phyloP scores from a whole-genome alignment of 2,113 vertebrate species.

The Pelodiscus sinensis region DNA sequence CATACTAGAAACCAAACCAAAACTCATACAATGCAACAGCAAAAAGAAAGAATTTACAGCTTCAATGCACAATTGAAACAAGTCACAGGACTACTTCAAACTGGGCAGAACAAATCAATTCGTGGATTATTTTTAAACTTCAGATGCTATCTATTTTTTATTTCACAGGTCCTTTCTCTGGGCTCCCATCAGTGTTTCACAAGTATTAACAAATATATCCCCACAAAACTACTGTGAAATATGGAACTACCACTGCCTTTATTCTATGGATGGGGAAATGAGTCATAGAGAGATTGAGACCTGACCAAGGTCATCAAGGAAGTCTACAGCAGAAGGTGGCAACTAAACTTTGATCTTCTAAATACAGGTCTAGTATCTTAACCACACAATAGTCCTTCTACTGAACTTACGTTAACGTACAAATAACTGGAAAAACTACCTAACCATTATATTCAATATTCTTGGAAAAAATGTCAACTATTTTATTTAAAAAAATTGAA shows the following conservation, averaged over 20 bases:
- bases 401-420: neutral
- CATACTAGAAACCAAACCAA: neutral
- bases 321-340: neutral
- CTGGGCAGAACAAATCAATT: neutral
- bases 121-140: neutral
- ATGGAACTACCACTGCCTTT: neutral
- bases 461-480: neutral
- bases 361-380: neutral
- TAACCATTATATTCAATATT: neutral
- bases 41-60: neutral
- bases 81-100: neutral
- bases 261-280: neutral
- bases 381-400: neutral
- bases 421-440: neutral
- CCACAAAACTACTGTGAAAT: neutral
- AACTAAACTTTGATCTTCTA: conserved; percentile 2
- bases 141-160: neutral
- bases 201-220: neutral
- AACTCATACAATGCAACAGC: neutral
- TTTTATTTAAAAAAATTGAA: neutral
- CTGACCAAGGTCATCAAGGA: neutral
- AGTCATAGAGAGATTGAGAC: neutral
- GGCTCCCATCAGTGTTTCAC: neutral
- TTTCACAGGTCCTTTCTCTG: neutral
- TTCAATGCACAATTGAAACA: neutral